These are phyloP conservation scores for Parotia lawesii DNA, from an alignment of 2,113 vertebrate genomes.

Conservation along the genomic window DNA sequence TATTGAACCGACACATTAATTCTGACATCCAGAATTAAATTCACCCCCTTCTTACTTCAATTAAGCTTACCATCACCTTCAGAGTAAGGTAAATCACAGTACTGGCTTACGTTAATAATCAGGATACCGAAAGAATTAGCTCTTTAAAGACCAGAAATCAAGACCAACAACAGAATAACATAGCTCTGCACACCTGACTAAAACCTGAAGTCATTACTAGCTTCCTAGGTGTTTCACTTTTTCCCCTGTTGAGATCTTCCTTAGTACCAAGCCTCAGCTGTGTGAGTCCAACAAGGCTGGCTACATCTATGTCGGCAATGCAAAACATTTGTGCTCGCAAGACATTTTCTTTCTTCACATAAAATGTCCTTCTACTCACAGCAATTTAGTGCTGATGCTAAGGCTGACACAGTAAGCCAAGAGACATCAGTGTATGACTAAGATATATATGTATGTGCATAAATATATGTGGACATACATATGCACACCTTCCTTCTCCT, in stretches of 20 bases:
- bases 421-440: background rate
- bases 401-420: background rate
- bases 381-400: background rate
- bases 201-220: background rate
- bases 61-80: background rate
- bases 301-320: background rate
- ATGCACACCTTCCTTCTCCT: too few relatives aligned
- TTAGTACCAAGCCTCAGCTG: background rate
- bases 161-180: background rate
- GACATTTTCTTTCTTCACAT: background rate
- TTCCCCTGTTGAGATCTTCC: background rate
- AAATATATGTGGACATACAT: background rate
- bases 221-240: background rate
- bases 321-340: background rate
- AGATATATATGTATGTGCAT: background rate
- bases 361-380: background rate
- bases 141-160: background rate
- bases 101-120: background rate
- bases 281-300: fast-evolving
- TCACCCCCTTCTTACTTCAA: background rate
- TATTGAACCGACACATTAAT: background rate
- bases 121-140: background rate
- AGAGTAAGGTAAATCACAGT: background rate
- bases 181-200: background rate
- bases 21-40: background rate